Evolutionary conservation across 2,113 vertebrate species (phyloP), one percentile per base, ranked within the genome.

Genomic region (Archocentrus centrarchus): DNA sequence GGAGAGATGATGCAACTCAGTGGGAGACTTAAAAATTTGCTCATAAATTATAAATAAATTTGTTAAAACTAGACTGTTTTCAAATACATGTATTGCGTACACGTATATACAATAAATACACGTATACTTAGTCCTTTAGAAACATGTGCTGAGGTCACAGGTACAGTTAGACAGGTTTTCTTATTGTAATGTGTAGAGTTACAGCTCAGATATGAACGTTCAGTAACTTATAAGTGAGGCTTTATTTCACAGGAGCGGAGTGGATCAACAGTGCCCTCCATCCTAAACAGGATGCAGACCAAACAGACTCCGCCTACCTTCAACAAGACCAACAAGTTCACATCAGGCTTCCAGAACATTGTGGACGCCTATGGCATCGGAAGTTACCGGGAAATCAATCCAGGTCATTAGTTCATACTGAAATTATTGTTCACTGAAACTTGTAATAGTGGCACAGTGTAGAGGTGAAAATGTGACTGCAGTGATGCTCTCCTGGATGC

Each of bases 321-420:
- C 93, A 99, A 99, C 90, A 97, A 98, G 89, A 99, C 97, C 90
- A 99, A 98, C 91, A 99, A 99, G 80, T 99, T 99, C 93, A 99
- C 98, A 7, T 96, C 97, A 8, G 98, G 98, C 30, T 99, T 99
- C 93, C 98, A 99, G 95, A 98, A 97, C 89, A 99, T 99, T 0
- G 98, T 99, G 1, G 97, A 99, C 47, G 98, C 98, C 0, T 99
- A 99, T 0, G 98, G 98, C 5, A 97, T 99, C 0, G 98, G 98
- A 66, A 98, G 94, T 75, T 99, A 99, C 93, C 93, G 97, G 55
- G 98, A 99, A 91, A 98, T 99, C 59, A 99, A 99, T 89, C 98
- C 98, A 95, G 97, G 98, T 98, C 68, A 92, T 24, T 59, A 22
- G 20, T 2, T 66, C 63, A 14, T 35, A 14, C 32, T 35, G 17